A percentile compares a stretch with the other conserved stretches of the same genome.
Conservation (phyloP, 2,113 vertebrate species). For the Leptodactylus fuscus region DNA sequence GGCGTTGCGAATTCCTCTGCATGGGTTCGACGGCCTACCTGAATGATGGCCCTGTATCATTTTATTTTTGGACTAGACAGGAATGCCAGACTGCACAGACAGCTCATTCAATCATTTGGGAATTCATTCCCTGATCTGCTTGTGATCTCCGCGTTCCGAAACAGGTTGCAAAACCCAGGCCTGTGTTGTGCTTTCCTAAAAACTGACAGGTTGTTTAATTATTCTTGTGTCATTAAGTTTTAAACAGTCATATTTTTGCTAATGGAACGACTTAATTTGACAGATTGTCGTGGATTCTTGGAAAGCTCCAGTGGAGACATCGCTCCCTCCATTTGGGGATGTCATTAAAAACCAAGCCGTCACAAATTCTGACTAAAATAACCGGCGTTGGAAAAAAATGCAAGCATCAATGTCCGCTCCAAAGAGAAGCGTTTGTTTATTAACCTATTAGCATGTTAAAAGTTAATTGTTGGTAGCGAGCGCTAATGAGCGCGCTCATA, state of each 20-base stretch:
- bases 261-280: constrained; percentile 60
- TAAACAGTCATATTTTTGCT: constrained; percentile 59
- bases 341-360: constrained; percentile 47
- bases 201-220: constrained; percentile 60
- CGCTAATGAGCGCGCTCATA: constrained; percentile 46
- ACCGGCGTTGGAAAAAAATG: constrained; percentile 22
- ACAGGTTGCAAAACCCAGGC: constrained; percentile 42
- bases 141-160: constrained; percentile 45
- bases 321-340: constrained; percentile 52
- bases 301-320: constrained; percentile 50
- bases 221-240: constrained; percentile 60
- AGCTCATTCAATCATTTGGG: constrained; percentile 42
- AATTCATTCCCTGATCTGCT: constrained; percentile 43
- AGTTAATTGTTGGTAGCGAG: constrained; percentile 56
- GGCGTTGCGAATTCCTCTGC: background rate
- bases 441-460: constrained; percentile 58
- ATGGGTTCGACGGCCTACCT: background rate
- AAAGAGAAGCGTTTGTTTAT: constrained; percentile 48
- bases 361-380: constrained; percentile 36
- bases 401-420: constrained; percentile 32
- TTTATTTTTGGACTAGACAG: constrained; percentile 16
- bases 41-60: background rate
- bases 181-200: constrained; percentile 56
- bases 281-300: constrained; percentile 60
- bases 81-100: constrained; percentile 33